Conservation (phyloP, 2,888 invertebrate genomes). For the Pomacea canaliculata region DNA sequence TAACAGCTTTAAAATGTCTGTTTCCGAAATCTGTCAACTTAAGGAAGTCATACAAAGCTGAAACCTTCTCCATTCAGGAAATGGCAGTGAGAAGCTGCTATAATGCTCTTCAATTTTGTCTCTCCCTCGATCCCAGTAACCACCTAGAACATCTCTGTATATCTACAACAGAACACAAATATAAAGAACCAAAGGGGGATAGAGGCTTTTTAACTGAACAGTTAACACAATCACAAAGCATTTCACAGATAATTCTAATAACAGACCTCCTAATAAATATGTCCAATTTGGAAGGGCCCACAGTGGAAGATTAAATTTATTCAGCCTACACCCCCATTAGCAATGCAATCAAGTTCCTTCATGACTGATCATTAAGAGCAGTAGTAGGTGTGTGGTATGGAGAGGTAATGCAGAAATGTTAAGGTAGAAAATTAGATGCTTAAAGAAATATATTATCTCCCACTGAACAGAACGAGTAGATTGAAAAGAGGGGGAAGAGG, state of each 20-base stretch:
- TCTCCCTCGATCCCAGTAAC: conserved; percentile 42
- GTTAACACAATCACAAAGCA: neutral
- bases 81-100: conserved; percentile 40
- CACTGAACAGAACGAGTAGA: no score
- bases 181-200: neutral
- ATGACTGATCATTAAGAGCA: neutral
- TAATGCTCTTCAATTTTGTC: conserved; percentile 41
- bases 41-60: no score
- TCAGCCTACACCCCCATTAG: neutral
- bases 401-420: neutral
- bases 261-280: no score
- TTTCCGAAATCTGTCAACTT: no score
- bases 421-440: no score
- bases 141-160: conserved; percentile 30
- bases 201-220: neutral
- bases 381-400: neutral
- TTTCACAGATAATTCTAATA: neutral
- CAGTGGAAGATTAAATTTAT: no score
- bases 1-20: no score
- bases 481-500: no score
- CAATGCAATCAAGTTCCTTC: neutral
- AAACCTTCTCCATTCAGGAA: conserved; percentile 40
- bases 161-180: neutral
- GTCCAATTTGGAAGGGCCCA: neutral
- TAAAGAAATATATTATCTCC: no score